Conservation (phyloP, 2,888 invertebrate species). For the Andrena trimmerana region DNA sequence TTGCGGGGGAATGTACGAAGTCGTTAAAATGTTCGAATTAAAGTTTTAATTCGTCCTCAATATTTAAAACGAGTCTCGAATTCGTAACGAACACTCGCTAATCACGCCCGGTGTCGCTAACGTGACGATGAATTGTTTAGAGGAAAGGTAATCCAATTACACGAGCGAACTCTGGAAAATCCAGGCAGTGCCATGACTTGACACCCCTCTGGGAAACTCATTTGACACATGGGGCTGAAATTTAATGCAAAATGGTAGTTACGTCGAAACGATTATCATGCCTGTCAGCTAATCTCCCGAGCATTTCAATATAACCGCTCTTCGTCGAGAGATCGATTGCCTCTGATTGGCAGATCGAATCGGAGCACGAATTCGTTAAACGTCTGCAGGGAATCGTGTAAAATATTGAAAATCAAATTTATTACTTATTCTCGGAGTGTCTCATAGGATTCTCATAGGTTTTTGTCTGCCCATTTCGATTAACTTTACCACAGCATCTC, state of each 20-base stretch:
- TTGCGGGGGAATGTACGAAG: neutral
- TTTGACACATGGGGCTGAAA: slow-evolving; percentile 25
- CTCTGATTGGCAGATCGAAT: neutral
- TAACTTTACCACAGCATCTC: slow-evolving; percentile 1
- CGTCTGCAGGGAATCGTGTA: neutral
- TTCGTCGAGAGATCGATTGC: neutral
- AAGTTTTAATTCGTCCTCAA: neutral
- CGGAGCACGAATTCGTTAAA: neutral
- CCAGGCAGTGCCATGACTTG: slow-evolving; percentile 8
- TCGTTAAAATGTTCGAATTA: neutral
- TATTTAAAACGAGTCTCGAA: neutral
- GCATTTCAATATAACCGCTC: slow-evolving; percentile 25
- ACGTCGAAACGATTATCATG: slow-evolving; percentile 38
- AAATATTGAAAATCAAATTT: slow-evolving; percentile 27
- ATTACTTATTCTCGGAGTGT: neutral
- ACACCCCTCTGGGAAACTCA: slow-evolving; percentile 42
- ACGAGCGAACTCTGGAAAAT: slow-evolving; percentile 21
- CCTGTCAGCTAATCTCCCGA: slow-evolving; percentile 31
- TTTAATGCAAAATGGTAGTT: slow-evolving; percentile 55
- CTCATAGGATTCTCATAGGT: neutral
- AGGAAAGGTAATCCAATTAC: slow-evolving; percentile 39
- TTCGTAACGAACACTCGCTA: neutral
- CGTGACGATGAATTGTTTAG: slow-evolving; percentile 36
- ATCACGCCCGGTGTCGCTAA: neutral
- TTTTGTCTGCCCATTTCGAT: neutral